phyloP scores from a whole-genome alignment of 2,797 vertebrate species.

The Gorsachius magnificus region DNA sequence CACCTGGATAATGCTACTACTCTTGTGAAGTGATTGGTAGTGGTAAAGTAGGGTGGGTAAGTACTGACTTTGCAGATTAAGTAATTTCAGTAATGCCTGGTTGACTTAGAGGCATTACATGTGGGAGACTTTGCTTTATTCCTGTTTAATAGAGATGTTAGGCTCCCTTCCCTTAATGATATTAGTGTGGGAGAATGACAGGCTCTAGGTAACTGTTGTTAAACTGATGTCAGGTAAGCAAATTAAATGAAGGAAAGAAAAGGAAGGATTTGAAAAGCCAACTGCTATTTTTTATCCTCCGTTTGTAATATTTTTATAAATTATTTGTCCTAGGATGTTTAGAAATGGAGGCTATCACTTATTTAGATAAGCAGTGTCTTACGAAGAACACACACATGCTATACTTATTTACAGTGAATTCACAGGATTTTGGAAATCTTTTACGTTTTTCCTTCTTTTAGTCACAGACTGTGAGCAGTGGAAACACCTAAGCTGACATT shows the following conservation, averaged over 20 bases:
- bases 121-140: not conserved
- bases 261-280: not conserved
- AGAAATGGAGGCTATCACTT: not conserved
- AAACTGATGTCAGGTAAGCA: not conserved
- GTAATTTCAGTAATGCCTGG: not conserved
- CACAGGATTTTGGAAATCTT: not conserved
- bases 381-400: fast-evolving
- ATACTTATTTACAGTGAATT: not conserved
- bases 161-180: not conserved
- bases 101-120: not conserved
- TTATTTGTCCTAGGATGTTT: not conserved
- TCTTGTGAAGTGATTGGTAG: not conserved
- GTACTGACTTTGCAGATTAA: not conserved
- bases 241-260: not conserved
- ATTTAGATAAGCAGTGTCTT: not conserved
- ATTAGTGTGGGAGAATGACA: not conserved
- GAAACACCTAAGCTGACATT: not conserved
- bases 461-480: not conserved
- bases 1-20: not conserved
- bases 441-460: not conserved
- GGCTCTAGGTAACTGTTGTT: not conserved
- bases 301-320: not conserved
- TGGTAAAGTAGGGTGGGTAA: not conserved
- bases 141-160: not conserved
- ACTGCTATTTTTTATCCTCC: not conserved